Evolutionary conservation across 1,140 invertebrate species (phyloP), one percentile per base, ranked within the genome.

Genomic region (Caenorhabditis inopinata): DNA sequence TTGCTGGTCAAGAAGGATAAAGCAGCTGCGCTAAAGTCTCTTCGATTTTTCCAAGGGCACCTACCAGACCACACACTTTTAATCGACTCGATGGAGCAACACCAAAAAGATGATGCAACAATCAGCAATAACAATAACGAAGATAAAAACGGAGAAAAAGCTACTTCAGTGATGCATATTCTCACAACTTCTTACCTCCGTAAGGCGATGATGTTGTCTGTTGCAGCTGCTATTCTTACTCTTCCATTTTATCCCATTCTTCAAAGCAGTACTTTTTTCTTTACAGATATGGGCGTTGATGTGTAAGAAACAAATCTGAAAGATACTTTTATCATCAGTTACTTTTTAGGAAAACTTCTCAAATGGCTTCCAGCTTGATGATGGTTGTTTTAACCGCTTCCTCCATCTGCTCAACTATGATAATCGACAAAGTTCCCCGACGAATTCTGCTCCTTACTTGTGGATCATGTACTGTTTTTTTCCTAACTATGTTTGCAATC

Each of bases 211-310:
- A 9, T 86, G 21, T 76, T 87, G 53, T 62, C 53, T 16, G 53
- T 62, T 12, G 25, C 82, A 18, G 82, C 84, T 11, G 47, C 87
- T 12, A 35, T 83, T 18, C 80, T 84, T 0, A 82, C 78, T 25
- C 80, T 88, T 45, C 85, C 85, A 5, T 86, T 88, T 76, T 86
- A 88, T 73, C 87, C 85, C 0, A 88, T 86, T 29, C 84, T 86
- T 14, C 87, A 88, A 74, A 80, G 29, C 48, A 85, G 83, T 14
- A 86, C 85, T 25, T 58, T 76, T 46, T 81, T 86, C 74, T 83
- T 88, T 29, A 48, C 46, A n/a, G 46, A 47, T 7, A 62, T 88
- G 32, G 48, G 77, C 2, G 76, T 85, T 25, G 48, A 75, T n/a
- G 48, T 21, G 84, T 85, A 68, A 84, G 76, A 76, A 1, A 25